Evolutionary conservation across 1,140 invertebrate genomes (phyloP).

Genomic region (Tribolium castaneum): DNA sequence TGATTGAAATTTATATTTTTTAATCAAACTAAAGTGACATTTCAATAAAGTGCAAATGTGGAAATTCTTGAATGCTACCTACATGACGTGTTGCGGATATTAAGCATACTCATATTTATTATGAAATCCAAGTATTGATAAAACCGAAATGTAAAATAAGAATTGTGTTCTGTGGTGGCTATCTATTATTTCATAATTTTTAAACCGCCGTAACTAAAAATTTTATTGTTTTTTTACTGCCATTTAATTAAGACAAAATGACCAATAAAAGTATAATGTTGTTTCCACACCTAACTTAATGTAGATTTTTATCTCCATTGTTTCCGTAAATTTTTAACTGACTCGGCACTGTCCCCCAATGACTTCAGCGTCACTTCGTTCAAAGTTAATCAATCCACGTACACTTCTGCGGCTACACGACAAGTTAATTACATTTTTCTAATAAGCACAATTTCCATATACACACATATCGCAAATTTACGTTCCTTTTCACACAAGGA

Average conservation of each 20-base stretch:
- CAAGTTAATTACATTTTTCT: background rate
- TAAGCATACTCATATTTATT: background rate
- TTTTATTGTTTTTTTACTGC: background rate
- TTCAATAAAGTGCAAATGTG: too few species aligned
- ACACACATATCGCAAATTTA: background rate
- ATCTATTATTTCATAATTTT: too few species aligned
- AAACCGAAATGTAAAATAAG: too few species aligned
- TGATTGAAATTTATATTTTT: too few species aligned
- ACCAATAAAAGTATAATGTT: background rate
- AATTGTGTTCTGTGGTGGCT: too few species aligned
- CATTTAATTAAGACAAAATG: background rate
- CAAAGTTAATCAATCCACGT: background rate
- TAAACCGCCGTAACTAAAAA: too few species aligned
- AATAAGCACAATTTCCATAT: background rate
- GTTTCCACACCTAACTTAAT: background rate
- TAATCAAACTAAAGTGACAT: too few species aligned
- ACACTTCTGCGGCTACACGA: background rate
- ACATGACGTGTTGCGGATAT: background rate
- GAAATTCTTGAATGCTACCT: background rate
- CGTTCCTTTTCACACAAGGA: conserved; percentile 7
- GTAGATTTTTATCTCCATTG: background rate
- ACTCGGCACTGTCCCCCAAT: background rate
- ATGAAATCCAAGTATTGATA: background rate
- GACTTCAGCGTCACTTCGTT: background rate
- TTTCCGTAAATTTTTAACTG: background rate